phyloP scores from a whole-genome alignment of 2,888 invertebrate genomes.

The Hirtodrosophila duncani region DNA sequence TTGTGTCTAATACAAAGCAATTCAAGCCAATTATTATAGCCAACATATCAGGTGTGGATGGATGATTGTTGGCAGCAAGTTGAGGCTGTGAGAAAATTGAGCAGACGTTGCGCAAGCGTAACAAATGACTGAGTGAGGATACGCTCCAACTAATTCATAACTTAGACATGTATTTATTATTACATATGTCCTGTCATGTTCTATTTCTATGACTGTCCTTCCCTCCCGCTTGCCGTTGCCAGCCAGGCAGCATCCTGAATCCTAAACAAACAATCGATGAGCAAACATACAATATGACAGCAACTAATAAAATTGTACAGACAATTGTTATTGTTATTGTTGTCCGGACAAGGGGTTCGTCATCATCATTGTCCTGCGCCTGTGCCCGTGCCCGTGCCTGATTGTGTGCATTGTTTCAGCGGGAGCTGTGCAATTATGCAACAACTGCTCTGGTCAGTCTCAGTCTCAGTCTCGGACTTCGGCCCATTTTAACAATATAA shows the following conservation, averaged over 20 bases:
- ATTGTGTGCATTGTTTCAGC: conserved; percentile 55
- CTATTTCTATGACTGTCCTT: conserved; percentile 27
- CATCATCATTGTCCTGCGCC: not conserved
- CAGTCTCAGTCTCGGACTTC: too few species aligned
- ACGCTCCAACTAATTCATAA: conserved; percentile 54
- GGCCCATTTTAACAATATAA: conserved; percentile 53
- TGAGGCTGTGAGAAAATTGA: too few species aligned
- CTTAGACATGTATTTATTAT: conserved; percentile 67
- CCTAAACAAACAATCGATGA: conserved; percentile 56
- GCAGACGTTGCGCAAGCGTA: too few species aligned
- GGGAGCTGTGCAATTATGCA: conserved; percentile 53
- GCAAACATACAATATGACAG: conserved; percentile 40
- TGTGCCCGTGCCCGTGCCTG: conserved; percentile 19
- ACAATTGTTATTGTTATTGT: too few species aligned
- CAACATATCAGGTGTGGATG: too few species aligned
- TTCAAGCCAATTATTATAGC: too few species aligned
- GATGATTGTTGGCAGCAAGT: too few species aligned
- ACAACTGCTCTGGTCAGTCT: conserved; percentile 37
- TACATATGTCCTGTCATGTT: conserved; percentile 53
- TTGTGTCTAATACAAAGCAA: too few species aligned
- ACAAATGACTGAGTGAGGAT: too few species aligned
- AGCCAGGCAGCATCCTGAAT: conserved; percentile 36
- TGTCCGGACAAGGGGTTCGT: conserved; percentile 24
- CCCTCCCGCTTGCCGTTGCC: conserved; percentile 7
- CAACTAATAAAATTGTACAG: conserved; percentile 45